Evolutionary conservation across 2,113 vertebrate species (phyloP).

Genomic region (Bufo gargarizans): DNA sequence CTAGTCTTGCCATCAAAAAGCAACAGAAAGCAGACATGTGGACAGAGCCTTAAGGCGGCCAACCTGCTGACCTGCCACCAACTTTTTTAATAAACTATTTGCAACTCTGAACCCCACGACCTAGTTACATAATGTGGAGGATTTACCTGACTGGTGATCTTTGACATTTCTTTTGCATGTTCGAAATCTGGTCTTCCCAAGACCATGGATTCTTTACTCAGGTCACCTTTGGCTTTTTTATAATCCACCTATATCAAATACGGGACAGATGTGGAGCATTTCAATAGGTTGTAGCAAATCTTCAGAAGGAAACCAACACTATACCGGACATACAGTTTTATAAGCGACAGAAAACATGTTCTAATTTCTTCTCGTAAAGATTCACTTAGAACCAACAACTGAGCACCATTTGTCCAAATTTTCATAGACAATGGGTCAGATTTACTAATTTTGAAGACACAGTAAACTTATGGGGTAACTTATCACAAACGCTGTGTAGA

Average conservation of each 20-base stretch:
- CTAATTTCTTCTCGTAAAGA: too few species aligned
- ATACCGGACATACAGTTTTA: too few species aligned
- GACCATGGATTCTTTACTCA: conserved; percentile 75
- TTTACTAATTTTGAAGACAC: too few species aligned
- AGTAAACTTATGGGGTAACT: too few species aligned
- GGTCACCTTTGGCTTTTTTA: conserved; percentile 74
- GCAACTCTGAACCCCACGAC: neutral
- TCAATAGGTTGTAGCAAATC: neutral
- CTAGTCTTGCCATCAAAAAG: neutral
- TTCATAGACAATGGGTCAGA: too few species aligned
- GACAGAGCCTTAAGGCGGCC: too few species aligned
- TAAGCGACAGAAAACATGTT: too few species aligned
- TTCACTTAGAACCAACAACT: too few species aligned
- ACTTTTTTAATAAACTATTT: neutral
- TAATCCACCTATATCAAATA: conserved; percentile 77
- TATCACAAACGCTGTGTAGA: too few species aligned
- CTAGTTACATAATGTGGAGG: neutral
- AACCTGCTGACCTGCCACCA: neutral
- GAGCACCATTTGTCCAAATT: too few species aligned
- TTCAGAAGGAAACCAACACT: too few species aligned
- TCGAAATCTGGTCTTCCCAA: conserved; percentile 87
- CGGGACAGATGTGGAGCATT: neutral
- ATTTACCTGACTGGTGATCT: conserved; percentile 88
- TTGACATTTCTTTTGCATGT: conserved; percentile 84
- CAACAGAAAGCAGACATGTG: too few species aligned